phyloP scores from a whole-genome alignment of 2,888 invertebrate genomes.

The Busseola fusca region DNA sequence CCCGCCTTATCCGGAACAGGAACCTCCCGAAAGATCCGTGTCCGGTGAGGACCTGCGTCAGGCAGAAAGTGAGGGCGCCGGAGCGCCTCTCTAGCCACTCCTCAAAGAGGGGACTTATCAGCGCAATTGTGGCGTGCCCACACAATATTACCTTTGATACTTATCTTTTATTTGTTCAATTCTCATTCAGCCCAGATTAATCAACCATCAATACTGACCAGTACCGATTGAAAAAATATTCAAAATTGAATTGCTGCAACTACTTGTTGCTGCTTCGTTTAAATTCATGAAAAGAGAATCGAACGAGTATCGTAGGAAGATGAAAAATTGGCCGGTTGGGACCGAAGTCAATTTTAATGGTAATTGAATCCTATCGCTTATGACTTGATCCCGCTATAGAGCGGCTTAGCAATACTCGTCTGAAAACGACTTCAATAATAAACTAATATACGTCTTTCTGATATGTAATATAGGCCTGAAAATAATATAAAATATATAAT shows the following conservation, averaged over 20 bases:
- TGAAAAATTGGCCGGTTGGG: constrained; percentile 36
- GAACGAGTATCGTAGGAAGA: constrained; percentile 22
- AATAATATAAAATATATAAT: no score
- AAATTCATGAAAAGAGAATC: constrained; percentile 55
- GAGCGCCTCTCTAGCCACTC: no score
- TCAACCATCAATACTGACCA: constrained; percentile 14
- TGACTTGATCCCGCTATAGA: constrained; percentile 40
- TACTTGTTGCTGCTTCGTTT: constrained; percentile 53
- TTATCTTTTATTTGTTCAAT: not conserved
- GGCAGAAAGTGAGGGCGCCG: no score
- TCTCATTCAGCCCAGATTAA: constrained; percentile 19
- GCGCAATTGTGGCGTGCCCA: no score
- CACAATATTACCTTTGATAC: no score
- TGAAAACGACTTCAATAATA: constrained; percentile 46
- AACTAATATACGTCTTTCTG: constrained; percentile 21
- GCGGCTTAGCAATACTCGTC: constrained; percentile 39
- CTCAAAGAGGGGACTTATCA: no score
- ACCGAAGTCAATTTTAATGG: constrained; percentile 29
- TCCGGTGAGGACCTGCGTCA: no score
- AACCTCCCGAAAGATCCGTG: no score
- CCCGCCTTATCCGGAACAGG: no score
- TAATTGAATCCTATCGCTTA: constrained; percentile 48
- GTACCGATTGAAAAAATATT: constrained; percentile 36
- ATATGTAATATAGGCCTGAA: not conserved
- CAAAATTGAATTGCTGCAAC: constrained; percentile 37